phyloP scores from a whole-genome alignment of 1,140 invertebrate genomes.

The Araneus ventricosus region DNA sequence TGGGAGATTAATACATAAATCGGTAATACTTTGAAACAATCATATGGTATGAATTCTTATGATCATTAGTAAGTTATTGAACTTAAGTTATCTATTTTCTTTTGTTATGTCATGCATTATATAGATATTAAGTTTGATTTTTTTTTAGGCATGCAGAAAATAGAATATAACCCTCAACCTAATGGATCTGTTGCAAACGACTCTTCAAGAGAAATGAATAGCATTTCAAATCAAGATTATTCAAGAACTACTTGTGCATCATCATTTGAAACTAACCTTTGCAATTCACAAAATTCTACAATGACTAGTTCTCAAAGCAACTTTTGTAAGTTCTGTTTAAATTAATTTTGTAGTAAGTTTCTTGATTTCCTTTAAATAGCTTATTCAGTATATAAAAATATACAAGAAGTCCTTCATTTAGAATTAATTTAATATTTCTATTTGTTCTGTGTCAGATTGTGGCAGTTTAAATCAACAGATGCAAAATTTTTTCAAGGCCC shows the following conservation, averaged over 20 bases:
- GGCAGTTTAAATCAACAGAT: no score
- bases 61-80: not conserved
- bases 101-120: not conserved
- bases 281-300: conserved; percentile 51
- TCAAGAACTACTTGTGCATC: conserved; percentile 31
- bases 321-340: conserved; percentile 25
- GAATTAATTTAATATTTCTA: no score
- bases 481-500: no score
- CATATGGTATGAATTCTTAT: not conserved
- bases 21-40: no score
- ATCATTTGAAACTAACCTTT: conserved; percentile 56
- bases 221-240: conserved; percentile 39
- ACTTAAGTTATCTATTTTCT: not conserved
- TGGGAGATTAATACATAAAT: no score
- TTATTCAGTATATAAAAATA: no score
- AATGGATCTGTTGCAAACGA: conserved; percentile 62
- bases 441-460: no score
- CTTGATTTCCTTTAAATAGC: no score
- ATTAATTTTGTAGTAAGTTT: not conserved
- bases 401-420: no score
- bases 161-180: conserved; percentile 53
- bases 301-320: conserved; percentile 52
- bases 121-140: not conserved
- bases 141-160: conserved; percentile 57
- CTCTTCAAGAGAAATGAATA: conserved; percentile 47